Base-by-base conservation (phyloP, 1,140 invertebrate genomes). In the Tyrophagus putrescentiae region DNA sequence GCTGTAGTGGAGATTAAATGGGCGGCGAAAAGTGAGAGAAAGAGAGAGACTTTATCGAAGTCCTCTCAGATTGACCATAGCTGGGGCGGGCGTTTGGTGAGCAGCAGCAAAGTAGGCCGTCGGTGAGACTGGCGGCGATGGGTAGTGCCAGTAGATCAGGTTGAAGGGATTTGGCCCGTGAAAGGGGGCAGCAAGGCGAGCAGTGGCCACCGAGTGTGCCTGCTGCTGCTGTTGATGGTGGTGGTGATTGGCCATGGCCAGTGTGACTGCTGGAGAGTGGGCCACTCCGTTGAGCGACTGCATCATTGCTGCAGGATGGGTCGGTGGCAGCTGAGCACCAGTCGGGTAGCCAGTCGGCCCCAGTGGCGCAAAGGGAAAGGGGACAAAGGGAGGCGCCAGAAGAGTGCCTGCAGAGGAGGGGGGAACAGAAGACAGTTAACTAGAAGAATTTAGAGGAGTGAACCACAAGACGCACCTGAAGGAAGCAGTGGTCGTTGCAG, bases 41-140 rank as follows among this genome's bases (percentile, higher is more conserved):
- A n/a, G n/a, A n/a, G n/a, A n/a, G n/a, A 53, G 13, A 31, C 13
- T 29, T 53, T 53, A 53, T 29, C 52, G 52, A 27, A 54, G 52
- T 61, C 75, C 75, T 64, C 74, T 68, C 70, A 76, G 71, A 59
- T 75, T 73, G 68, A 77, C 73, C 67, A 73, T 68, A 63, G 72
- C 69, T 41, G 64, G 71, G 65, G 62, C 73, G 67, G 79, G 75
- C 13, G 13, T 9, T 23, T 54, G 52, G 39, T 54, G 52, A 33
- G 52, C 52, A 67, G 75, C 76, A 63, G 78, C 77, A 70, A 83
- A 87, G 71, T 87, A 87, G 65, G 83, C 83, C 1, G 84, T 88
- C 7, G 87, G 87, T 33, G 87, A 90, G 1, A 92, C 85, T 0
- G 88, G 88, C 33, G 87, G 87, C 64, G 86, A 90, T 13, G 88